Evolutionary conservation across 1,140 invertebrate species (phyloP).

Genomic region (Aethina tumida): DNA sequence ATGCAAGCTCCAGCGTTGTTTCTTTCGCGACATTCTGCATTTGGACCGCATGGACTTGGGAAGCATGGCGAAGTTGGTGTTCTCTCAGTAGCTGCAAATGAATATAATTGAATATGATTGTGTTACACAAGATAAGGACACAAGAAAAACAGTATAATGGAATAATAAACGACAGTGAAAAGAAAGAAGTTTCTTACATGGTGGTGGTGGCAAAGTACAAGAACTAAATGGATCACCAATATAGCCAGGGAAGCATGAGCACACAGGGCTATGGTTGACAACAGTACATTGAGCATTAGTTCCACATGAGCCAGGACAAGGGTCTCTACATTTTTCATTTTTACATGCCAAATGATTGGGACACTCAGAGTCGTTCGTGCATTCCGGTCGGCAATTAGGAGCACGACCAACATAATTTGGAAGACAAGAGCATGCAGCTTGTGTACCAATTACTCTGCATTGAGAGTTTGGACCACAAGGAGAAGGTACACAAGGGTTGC

Average conservation of each 20-base stretch:
- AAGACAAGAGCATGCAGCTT: constrained; percentile 65
- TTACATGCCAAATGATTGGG: constrained; percentile 61
- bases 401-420: constrained; percentile 63
- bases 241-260: constrained; percentile 59
- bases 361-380: constrained; percentile 64
- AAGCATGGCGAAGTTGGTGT: constrained; percentile 44
- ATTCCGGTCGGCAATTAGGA: constrained; percentile 71
- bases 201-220: constrained; percentile 40
- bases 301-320: constrained; percentile 70
- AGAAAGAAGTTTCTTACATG: constrained; percentile 32
- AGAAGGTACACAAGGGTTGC: constrained; percentile 60
- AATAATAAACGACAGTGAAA: neutral
- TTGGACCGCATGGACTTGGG: constrained; percentile 71
- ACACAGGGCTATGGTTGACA: constrained; percentile 66
- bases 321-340: constrained; percentile 68
- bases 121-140: constrained; percentile 1
- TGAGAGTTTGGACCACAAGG: constrained; percentile 71
- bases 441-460: constrained; percentile 57
- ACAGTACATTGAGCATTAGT: constrained; percentile 61
- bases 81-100: constrained; percentile 31
- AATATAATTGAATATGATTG: neutral
- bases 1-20: constrained; percentile 67
- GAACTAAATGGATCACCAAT: constrained; percentile 63
- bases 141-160: neutral
- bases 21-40: constrained; percentile 66